Evolutionary conservation across 2,797 vertebrate species (phyloP), one percentile per base, ranked within the genome.

Genomic region (Hypotaenidia okinawae): DNA sequence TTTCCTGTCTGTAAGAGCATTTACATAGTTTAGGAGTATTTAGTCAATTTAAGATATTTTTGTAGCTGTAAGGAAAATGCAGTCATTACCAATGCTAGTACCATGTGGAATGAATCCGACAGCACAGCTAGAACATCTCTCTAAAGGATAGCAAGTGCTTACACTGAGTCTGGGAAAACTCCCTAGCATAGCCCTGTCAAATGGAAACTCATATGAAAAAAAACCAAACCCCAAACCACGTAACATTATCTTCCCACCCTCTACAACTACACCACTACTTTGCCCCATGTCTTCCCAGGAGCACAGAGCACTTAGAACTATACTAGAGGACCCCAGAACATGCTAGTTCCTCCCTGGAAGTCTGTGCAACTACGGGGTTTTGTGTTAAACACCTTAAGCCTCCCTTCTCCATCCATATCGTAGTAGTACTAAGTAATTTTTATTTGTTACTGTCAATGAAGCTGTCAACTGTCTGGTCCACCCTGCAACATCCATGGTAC

Each of bases 141-240:
- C 45, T 68, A 1, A 91, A 47, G 45, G 8, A 58, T 1, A 68
- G 5, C 16, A 54, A 33, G 28, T 18, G 9, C 55, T 59, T 72
- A 61, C 43, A 63, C 22, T 15, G 13, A 59, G 43, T 27, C 17
- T 52, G 69, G 23, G 51, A 77, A 59, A 89, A 85, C 10, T 57
- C 7, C 16, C 17, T 33, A 52, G 13, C 6, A 0, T 3, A 77
- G 61, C 13, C 11, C 10, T 47, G 17, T 47, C 32, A 81, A 77
- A 68, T 33, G 2, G 11, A 92, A 82, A 12, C 5, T 17, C 3
- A 4, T 9, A 49, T 10, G 64, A 59, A 63, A 79, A 51, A 55
- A 55, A 21, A 9, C 5, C 7, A 24, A 23, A 24, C 13, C 25
- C 14, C 9, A 52, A 52, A 52, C 21, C 8, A 3, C 0, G 0